These are phyloP conservation scores for Nebria brevicollis DNA, from an alignment of 2,888 invertebrate species.

Conservation along the genomic window DNA sequence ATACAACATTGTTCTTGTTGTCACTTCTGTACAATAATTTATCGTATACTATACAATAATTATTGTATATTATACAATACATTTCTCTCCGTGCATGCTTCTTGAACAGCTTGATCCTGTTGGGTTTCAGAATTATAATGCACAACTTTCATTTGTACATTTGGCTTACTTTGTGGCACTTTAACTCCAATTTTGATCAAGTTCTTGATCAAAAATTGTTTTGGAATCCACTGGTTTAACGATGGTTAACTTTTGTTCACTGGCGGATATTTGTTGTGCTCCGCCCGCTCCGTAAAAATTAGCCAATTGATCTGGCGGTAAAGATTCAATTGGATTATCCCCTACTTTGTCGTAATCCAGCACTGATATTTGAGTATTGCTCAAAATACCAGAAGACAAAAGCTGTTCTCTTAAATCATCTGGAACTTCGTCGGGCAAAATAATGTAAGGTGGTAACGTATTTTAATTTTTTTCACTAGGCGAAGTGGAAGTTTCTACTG, in stretches of 20 bases:
- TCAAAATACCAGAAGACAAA: conserved; percentile 84
- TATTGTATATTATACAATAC: too few species aligned
- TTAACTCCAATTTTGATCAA: conserved; percentile 67
- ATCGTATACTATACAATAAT: too few species aligned
- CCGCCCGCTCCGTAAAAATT: conserved; percentile 89
- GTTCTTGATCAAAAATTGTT: conserved; percentile 60
- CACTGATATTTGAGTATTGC: conserved; percentile 88
- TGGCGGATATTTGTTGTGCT: conserved; percentile 74
- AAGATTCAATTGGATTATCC: conserved; percentile 82
- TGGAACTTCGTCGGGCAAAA: conserved; percentile 87
- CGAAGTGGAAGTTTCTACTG: conserved; percentile 62
- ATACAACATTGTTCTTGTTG: too few species aligned
- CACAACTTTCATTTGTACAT: conserved; percentile 86
- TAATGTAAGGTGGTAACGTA: conserved; percentile 67
- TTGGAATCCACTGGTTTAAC: conserved; percentile 69
- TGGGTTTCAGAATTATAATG: conserved; percentile 81
- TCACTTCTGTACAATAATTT: conserved; percentile 73
- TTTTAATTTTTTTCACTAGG: conserved; percentile 68
- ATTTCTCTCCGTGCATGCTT: too few species aligned
- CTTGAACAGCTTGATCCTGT: conserved; percentile 76
- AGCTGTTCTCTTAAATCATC: conserved; percentile 86
- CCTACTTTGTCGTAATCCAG: conserved; percentile 90
- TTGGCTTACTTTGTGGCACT: conserved; percentile 62
- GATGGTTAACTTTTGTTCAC: conserved; percentile 75
- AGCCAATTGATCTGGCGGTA: conserved; percentile 86